Evolutionary conservation across 1,140 invertebrate genomes (phyloP), one percentile per base, ranked within the genome.

Genomic region (Marisa cornuarietis): DNA sequence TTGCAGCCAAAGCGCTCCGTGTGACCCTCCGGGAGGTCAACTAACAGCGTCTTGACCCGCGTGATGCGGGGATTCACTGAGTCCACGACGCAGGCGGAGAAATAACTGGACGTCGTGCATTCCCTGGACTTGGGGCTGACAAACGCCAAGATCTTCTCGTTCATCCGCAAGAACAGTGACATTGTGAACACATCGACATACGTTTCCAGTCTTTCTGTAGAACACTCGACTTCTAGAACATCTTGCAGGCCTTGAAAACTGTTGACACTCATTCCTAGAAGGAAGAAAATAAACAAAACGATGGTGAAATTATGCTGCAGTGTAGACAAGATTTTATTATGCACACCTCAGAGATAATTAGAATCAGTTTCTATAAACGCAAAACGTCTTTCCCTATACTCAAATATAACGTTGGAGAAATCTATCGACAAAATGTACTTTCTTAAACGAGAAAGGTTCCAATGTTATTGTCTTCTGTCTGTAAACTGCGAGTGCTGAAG

Each of bases 1-100:
- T 77, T 77, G 24, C 76, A 77, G 20, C 76, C 65, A n/a, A 42
- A 77, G 49, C 31, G 24, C 76, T 65, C 63, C 18, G 63, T 51
- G n/a, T 69, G 42, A 5, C 49, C 76, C 10, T 51, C 63, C 20
- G n/a, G 42, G 8, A 77, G 51, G 51, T 77, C 76, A 9, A 77
- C 49, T 18, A 77, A 62, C 42, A 77, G 65, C 63, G 63, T 77
- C 76, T 54, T 68, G 22, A 77, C 16, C 22, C 26, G 52, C 51
- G 76, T 54, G n/a, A 66, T 22, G 42, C 76, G 31, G 8, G 76
- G 18, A 24, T 49, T 77, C 4, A 10, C 76, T 6, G 1, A 14
- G 65, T 66, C 76, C 18, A 68, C n/a, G 22, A 54, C 65, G 58
- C 76, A 77, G 9, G 76, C 65, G 42, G 76, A 51, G 58, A 77